These are phyloP conservation scores for Manis javanica DNA, from an alignment of 2,797 vertebrate genomes.

Conservation along the genomic window DNA sequence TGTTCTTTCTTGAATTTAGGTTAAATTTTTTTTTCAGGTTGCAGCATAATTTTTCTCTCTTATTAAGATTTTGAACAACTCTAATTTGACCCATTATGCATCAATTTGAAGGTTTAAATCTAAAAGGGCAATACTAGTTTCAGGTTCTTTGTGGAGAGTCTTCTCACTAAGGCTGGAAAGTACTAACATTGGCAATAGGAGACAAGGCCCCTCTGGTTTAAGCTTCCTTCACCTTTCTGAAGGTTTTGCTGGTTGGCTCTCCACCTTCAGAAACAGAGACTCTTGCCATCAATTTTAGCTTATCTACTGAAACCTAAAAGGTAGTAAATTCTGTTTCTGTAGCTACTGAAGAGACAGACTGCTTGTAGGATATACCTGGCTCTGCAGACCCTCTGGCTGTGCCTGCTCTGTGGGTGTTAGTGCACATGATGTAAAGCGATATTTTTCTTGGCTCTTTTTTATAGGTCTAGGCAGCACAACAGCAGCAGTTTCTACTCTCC, in stretches of 20 bases:
- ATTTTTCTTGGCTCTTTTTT: conserved; percentile 57
- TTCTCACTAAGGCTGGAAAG: background rate
- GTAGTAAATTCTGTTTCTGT: conserved; percentile 59
- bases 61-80: conserved; percentile 27
- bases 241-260: conserved; percentile 14
- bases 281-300: background rate
- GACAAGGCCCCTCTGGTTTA: background rate
- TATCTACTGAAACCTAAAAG: conserved; percentile 46
- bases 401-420: conserved; percentile 35
- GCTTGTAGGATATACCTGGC: conserved; percentile 40
- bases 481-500: background rate
- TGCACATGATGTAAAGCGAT: background rate
- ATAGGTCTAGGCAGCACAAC: conserved; percentile 19
- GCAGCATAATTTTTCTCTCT: background rate
- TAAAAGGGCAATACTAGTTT: conserved; percentile 24
- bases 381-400: conserved; percentile 4
- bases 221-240: background rate
- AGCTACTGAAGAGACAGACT: conserved; percentile 53
- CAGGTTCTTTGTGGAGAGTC: background rate
- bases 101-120: conserved; percentile 26
- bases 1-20: conserved; percentile 23
- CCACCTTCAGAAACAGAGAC: conserved; percentile 10
- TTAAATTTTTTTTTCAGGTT: background rate
- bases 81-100: background rate
- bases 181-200: background rate